Percentiles rank a stretch among this genome's conserved stretches.
Evolutionary conservation across 1,140 invertebrate species (phyloP).

Genomic region (Pachypsylla venusta): DNA sequence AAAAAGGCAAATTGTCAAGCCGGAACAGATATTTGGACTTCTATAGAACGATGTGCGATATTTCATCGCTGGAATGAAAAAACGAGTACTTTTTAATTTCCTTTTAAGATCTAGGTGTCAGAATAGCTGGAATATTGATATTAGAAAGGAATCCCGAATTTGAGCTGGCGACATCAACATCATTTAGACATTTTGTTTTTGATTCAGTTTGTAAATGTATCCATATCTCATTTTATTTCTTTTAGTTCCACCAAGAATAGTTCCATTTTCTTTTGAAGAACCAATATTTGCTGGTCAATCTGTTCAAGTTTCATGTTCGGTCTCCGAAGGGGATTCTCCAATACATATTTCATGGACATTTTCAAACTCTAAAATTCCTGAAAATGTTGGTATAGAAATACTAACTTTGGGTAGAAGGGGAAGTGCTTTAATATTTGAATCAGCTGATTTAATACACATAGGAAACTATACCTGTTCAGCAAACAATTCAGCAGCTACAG

Average conservation of each 20-base stretch:
- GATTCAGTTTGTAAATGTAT: too few relatives aligned
- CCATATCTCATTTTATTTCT: too few relatives aligned
- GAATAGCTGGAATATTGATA: too few relatives aligned
- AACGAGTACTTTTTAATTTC: too few relatives aligned
- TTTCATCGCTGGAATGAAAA: too few relatives aligned
- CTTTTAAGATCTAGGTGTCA: too few relatives aligned
- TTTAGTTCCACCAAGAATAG: conserved; percentile 45
- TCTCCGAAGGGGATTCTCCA: conserved; percentile 39
- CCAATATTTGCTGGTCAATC: conserved; percentile 25
- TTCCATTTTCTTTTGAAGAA: conserved; percentile 41
- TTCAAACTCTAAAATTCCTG: conserved; percentile 14
- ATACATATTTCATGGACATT: conserved; percentile 23
- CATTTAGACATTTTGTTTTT: too few relatives aligned
- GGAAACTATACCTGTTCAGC: conserved; percentile 61
- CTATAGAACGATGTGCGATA: too few relatives aligned
- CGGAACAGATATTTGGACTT: too few relatives aligned
- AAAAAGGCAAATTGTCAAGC: too few relatives aligned
- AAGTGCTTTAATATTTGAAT: conserved; percentile 53
- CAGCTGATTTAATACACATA: conserved; percentile 43
- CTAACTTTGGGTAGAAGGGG: conserved; percentile 34
- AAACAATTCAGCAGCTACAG: conserved; percentile 48
- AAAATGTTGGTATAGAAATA: conserved; percentile 8
- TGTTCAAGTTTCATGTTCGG: conserved; percentile 37
- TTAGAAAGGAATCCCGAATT: too few relatives aligned
- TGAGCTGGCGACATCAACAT: too few relatives aligned